Evolutionary conservation across 2,888 invertebrate genomes (phyloP).

Genomic region (Zaprionus obscuricornis): DNA sequence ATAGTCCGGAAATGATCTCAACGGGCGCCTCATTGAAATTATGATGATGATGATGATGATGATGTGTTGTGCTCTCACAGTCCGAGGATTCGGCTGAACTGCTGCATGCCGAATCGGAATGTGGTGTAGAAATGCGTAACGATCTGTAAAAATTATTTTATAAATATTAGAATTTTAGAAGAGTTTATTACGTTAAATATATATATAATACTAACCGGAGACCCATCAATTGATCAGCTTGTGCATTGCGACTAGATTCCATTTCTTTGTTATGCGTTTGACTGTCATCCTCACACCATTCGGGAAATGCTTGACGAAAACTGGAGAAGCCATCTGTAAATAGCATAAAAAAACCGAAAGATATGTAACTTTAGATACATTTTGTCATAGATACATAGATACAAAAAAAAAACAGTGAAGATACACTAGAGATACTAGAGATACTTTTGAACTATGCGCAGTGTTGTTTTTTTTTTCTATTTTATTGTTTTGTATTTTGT

Average conservation of each 20-base stretch:
- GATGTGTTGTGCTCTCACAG: conserved; percentile 87
- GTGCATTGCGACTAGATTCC: conserved; percentile 84
- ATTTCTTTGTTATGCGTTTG: conserved; percentile 87
- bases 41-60: conserved; percentile 82
- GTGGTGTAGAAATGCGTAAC: conserved; percentile 89
- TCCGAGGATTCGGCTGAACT: conserved; percentile 89
- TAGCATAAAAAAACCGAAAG: conserved; percentile 20
- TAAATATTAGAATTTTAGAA: neutral
- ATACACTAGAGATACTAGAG: no score
- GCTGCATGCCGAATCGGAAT: conserved; percentile 86
- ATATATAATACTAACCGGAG: conserved; percentile 75
- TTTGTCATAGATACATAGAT: conserved; percentile 13
- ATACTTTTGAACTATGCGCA: conserved; percentile 39
- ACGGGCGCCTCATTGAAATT: conserved; percentile 93
- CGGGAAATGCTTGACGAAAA: conserved; percentile 93
- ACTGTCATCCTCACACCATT: conserved; percentile 94
- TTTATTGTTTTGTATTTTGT: conserved; percentile 38
- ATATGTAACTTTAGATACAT: conserved; percentile 27
- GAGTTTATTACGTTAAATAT: neutral
- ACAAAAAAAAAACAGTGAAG: conserved; percentile 4
- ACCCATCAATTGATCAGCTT: conserved; percentile 87
- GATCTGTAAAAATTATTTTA: conserved; percentile 85
- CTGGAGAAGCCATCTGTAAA: conserved; percentile 92
- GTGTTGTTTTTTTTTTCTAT: conserved; percentile 12
- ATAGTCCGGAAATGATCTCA: conserved; percentile 96